Conservation (phyloP, 2,888 invertebrate species). For the Lucinisca nassula region DNA sequence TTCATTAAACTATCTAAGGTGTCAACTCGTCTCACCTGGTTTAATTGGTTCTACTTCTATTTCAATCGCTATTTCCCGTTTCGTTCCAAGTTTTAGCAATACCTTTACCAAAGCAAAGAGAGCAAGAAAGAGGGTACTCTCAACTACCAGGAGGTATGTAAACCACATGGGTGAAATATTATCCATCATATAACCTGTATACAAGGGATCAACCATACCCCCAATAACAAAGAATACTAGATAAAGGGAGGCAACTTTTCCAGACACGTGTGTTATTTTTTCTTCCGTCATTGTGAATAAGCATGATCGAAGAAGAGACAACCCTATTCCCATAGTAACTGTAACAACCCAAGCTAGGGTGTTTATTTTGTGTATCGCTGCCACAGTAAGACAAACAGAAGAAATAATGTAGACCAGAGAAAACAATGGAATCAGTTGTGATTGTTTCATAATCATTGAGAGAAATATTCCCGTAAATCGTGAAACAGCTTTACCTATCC, state of each 20-base stretch:
- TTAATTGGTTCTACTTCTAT: not conserved
- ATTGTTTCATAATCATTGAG: not conserved
- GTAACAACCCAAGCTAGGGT: not conserved
- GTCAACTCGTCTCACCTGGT: no score
- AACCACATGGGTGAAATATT: not conserved
- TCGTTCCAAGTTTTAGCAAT: not conserved
- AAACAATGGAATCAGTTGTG: not conserved
- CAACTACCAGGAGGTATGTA: not conserved
- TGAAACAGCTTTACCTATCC: not conserved
- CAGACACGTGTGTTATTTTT: not conserved
- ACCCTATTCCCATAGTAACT: not conserved
- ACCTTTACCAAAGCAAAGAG: not conserved
- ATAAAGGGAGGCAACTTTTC: slow-evolving; percentile 3
- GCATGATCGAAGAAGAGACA: not conserved
- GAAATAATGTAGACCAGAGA: not conserved
- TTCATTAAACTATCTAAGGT: no score
- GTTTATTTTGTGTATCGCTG: not conserved
- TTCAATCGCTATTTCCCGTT: not conserved
- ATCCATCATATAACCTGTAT: not conserved
- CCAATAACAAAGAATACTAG: not conserved
- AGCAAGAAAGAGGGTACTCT: not conserved
- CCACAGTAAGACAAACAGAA: not conserved
- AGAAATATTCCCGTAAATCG: not conserved
- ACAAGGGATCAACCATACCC: not conserved
- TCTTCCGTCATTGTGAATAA: not conserved